Evolutionary conservation across 2,797 vertebrate genomes (phyloP), one percentile per base, ranked within the genome.

Genomic region (Microctenopoma lineatum): DNA sequence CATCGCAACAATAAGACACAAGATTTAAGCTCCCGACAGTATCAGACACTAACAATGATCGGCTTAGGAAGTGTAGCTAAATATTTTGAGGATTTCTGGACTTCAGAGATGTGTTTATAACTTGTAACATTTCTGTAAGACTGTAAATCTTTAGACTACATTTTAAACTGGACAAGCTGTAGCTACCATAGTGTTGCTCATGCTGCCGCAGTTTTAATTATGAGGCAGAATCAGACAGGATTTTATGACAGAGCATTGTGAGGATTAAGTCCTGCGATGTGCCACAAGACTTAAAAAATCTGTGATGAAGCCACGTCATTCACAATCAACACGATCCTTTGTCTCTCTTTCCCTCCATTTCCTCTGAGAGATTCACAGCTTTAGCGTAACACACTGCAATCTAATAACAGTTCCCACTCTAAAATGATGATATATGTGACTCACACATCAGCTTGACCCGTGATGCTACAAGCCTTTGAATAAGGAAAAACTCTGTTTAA

Each of bases 1-100:
- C 80, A 70, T 59, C 53, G 14, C 34, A 62, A 75, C 73, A 79
- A 73, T 47, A 26, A 38, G 12, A 50, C 36, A 10, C 4, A 0
- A 50, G 56, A 77, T 75, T 77, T 74, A 59, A 48, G 44, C 63
- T 46, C 15, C 26, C 2, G 12, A 26, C 21, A 58, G 71, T 27
- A 46, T 54, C 50, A 64, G 44, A 66, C 12, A 32, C 21, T 0
- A 39, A 29, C 25, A 46, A 60, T 36, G 21, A 39, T 50, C 39
- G 6, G 58, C 46, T 70, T 52, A 29, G 14, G n/a, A 21, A 55
- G 39, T 51, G 42, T 2, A n/a, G 36, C 36, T 38, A 38, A 38
- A 38, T 38, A 38, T 38, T 11, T 16, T 38, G 51, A 57, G 51
- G 4, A 27, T 54, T 62, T 32, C 3, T 1, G 15, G 21, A 12